Percentiles rank a stretch among this genome's conserved stretches.
These are phyloP conservation scores for Phoxinus dragarum DNA, from an alignment of 2,797 vertebrate species.

Conservation along the genomic window DNA sequence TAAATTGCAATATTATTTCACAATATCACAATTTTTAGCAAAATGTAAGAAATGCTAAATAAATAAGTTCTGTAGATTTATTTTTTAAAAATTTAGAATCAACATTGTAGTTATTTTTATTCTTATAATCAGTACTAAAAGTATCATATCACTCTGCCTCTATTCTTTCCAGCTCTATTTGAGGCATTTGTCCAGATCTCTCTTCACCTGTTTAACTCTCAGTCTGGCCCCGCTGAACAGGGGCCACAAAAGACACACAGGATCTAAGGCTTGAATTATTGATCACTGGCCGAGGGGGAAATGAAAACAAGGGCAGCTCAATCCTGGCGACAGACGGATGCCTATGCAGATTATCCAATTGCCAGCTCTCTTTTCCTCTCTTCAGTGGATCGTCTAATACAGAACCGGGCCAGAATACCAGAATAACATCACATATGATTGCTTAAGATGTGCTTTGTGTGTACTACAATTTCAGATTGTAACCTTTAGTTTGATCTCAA, in stretches of 20 bases:
- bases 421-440: neutral
- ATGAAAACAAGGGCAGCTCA: slow-evolving; percentile 37
- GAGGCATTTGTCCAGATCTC: neutral
- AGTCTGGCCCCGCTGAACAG: neutral
- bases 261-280: slow-evolving; percentile 76
- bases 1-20: neutral
- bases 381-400: slow-evolving; percentile 21
- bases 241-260: slow-evolving; percentile 70
- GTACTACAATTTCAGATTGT: slow-evolving; percentile 25
- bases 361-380: slow-evolving; percentile 40
- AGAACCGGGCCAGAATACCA: neutral
- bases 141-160: neutral
- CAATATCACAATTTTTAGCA: neutral
- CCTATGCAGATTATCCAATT: slow-evolving; percentile 47
- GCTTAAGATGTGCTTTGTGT: neutral
- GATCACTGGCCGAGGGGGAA: slow-evolving; percentile 64
- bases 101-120: neutral
- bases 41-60: neutral
- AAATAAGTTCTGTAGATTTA: neutral
- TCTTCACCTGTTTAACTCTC: slow-evolving; percentile 19
- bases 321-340: slow-evolving; percentile 51
- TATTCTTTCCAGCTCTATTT: neutral
- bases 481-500: slow-evolving; percentile 4
- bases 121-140: neutral
- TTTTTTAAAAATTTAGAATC: neutral